These are phyloP conservation scores for Delphinus delphis DNA, from an alignment of 2,113 vertebrate species.

Conservation along the genomic window DNA sequence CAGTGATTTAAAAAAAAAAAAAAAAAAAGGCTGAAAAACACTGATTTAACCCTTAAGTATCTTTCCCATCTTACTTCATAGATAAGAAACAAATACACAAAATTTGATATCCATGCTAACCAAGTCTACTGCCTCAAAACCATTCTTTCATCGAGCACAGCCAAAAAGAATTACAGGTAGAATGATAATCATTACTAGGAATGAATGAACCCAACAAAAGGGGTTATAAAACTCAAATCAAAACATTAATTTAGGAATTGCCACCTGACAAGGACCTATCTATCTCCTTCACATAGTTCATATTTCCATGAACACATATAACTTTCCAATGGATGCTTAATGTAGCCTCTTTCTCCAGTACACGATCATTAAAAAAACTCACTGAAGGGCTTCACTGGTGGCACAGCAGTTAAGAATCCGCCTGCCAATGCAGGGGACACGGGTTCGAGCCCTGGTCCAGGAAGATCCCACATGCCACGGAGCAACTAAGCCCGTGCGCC, in stretches of 20 bases:
- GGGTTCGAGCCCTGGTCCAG: no score
- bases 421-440: no score
- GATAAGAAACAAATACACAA: constrained; percentile 1
- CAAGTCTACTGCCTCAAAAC: background rate
- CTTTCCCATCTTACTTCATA: background rate
- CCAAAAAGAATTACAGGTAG: background rate
- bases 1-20: background rate
- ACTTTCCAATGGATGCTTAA: background rate
- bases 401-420: no score
- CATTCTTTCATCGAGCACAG: background rate
- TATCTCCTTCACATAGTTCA: background rate
- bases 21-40: background rate
- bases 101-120: background rate
- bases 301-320: background rate
- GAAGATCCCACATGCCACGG: no score
- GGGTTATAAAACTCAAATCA: background rate
- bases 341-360: background rate
- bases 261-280: background rate
- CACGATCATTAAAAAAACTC: background rate
- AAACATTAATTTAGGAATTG: background rate
- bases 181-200: constrained; percentile 13
- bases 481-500: no score
- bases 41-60: background rate
- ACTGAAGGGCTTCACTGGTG: no score
- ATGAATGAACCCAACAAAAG: background rate